phyloP scores from a whole-genome alignment of 2,113 vertebrate species.

The Aldabrachelys gigantea region DNA sequence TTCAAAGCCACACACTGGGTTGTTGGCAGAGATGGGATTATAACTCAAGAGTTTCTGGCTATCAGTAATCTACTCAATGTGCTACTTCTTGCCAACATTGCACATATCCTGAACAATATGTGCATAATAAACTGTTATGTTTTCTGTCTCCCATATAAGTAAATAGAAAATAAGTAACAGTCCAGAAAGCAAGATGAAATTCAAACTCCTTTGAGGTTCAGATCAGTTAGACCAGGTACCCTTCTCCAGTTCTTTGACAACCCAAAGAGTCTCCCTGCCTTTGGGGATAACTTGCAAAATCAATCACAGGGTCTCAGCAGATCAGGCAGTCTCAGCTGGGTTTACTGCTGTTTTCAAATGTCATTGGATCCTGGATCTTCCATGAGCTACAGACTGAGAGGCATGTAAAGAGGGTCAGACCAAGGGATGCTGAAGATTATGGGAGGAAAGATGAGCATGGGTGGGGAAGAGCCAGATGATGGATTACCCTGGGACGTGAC shows the following conservation, averaged over 20 bases:
- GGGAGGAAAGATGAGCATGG: neutral
- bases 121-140: neutral
- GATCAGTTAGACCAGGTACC: neutral
- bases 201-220: neutral
- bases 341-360: neutral
- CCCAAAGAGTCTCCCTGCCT: neutral
- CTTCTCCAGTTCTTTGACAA: neutral
- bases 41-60: neutral
- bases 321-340: neutral
- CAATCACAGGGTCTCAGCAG: neutral
- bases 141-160: neutral
- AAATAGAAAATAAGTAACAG: neutral
- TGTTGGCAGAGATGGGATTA: neutral
- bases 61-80: neutral
- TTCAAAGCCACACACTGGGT: neutral
- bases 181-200: neutral
- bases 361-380: neutral
- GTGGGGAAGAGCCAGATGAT: neutral
- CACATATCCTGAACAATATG: neutral
- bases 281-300: neutral
- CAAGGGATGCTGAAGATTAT: neutral
- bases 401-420: neutral
- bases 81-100: neutral
- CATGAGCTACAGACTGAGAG: neutral
- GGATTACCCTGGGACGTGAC: neutral